Percentiles rank a stretch among this genome's conserved stretches.
These are phyloP conservation scores for Drosophila dives DNA, from an alignment of 2,888 invertebrate genomes.

Conservation along the genomic window DNA sequence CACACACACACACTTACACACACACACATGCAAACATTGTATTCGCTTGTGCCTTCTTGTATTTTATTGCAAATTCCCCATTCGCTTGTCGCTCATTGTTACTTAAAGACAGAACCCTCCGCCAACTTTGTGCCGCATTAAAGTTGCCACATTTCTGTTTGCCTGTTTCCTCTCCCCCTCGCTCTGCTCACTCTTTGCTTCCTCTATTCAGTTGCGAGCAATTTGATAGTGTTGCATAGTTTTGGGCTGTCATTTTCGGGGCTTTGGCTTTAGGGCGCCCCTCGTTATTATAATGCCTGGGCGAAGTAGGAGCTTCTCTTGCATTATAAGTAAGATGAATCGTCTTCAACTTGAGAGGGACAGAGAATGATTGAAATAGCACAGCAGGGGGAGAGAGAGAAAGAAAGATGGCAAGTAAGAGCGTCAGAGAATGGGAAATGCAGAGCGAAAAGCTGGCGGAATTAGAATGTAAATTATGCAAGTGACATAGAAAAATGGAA, in stretches of 20 bases:
- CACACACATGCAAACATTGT: conserved; percentile 18
- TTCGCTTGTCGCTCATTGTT: conserved; percentile 67
- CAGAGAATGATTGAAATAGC: conserved; percentile 23
- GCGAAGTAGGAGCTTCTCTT: conserved; percentile 50
- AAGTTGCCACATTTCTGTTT: conserved; percentile 52
- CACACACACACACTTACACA: conserved; percentile 12
- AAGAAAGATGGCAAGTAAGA: neutral
- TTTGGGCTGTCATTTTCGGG: conserved; percentile 58
- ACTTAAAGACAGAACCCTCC: conserved; percentile 48
- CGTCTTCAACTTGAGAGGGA: conserved; percentile 50
- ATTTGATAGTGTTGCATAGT: conserved; percentile 76
- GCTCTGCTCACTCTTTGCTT: neutral
- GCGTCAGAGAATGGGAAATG: conserved; percentile 3
- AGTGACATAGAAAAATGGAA: conserved; percentile 62
- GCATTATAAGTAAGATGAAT: conserved; percentile 76
- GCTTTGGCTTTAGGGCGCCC: conserved; percentile 44
- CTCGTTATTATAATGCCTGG: conserved; percentile 65
- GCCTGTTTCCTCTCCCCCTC: neutral
- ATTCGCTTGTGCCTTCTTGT: conserved; percentile 52
- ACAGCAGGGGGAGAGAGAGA: neutral
- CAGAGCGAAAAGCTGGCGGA: conserved; percentile 52
- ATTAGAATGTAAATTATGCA: conserved; percentile 78
- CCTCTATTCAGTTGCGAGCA: conserved; percentile 23
- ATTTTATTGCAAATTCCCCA: conserved; percentile 82
- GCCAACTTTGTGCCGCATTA: conserved; percentile 50